phyloP scores from a whole-genome alignment of 1,140 invertebrate genomes.

The Bombus terrestris region DNA sequence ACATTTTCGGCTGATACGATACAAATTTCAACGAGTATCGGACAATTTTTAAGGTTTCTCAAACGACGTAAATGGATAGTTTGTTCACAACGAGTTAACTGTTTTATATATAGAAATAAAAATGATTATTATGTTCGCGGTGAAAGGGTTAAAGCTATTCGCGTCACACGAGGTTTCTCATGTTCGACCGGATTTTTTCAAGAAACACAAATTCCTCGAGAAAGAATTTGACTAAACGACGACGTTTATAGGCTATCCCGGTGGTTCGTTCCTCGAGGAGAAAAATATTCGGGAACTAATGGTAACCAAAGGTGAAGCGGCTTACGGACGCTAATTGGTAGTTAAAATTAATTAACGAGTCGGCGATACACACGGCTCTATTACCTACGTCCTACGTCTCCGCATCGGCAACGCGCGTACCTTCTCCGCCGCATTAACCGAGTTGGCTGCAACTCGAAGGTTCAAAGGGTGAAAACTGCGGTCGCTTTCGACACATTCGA shows the following conservation, averaged over 20 bases:
- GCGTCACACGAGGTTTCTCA: background rate
- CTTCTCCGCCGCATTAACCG: background rate
- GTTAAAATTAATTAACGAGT: slow-evolving; percentile 39
- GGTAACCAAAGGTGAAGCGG: background rate
- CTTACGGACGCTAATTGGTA: slow-evolving; percentile 27
- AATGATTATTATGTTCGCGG: background rate
- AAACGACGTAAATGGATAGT: background rate
- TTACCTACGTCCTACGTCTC: slow-evolving; percentile 23
- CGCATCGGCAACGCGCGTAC: background rate
- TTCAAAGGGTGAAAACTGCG: slow-evolving; percentile 41
- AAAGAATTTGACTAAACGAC: background rate
- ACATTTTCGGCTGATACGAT: no score
- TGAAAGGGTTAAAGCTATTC: background rate
- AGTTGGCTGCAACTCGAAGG: background rate
- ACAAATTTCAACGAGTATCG: no score
- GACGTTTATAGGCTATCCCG: background rate
- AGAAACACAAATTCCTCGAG: background rate
- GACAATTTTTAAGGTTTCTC: no score
- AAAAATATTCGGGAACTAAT: background rate
- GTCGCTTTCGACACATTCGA: slow-evolving; percentile 48
- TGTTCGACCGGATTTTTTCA: background rate
- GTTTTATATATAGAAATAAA: background rate
- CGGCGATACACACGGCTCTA: slow-evolving; percentile 16
- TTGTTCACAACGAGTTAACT: background rate
- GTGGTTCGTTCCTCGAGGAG: background rate